A percentile compares a stretch with the other conserved stretches of the same genome.
Evolutionary conservation across 2,888 invertebrate genomes (phyloP).

Genomic region (Elmis aenea): DNA sequence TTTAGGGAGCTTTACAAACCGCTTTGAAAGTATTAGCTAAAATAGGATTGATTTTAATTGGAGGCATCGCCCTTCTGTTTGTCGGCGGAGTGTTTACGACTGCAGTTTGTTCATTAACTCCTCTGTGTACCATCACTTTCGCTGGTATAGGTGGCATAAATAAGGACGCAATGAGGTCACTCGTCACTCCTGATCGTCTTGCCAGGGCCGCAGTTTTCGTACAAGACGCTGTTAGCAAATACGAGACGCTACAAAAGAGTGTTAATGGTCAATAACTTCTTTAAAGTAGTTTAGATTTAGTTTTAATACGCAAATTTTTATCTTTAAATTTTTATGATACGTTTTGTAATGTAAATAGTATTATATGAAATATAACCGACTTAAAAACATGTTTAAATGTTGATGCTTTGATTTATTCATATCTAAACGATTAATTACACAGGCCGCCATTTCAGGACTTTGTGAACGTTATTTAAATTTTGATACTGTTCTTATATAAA

Average conservation of each 20-base stretch:
- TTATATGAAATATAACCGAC: no score
- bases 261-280: conserved; percentile 9
- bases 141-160: conserved; percentile 41
- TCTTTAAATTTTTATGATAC: no score
- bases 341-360: no score
- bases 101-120: conserved; percentile 58
- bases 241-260: conserved; percentile 43
- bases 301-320: no score
- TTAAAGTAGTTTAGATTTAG: no score
- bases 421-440: no score
- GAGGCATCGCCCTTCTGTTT: conserved; percentile 46
- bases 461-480: no score
- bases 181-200: conserved; percentile 56
- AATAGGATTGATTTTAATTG: conserved; percentile 44
- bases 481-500: no score
- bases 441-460: no score
- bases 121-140: conserved; percentile 57
- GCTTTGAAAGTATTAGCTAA: conserved; percentile 42
- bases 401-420: no score
- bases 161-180: conserved; percentile 51
- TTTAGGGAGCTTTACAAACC: conserved; percentile 35
- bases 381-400: no score
- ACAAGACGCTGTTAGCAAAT: conserved; percentile 59
- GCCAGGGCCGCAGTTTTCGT: conserved; percentile 56
- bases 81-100: conserved; percentile 54